A percentile compares a stretch with the other conserved stretches of the same genome.
These are phyloP conservation scores for Tachuris rubrigastra DNA, from an alignment of 2,113 vertebrate species.

Conservation along the genomic window DNA sequence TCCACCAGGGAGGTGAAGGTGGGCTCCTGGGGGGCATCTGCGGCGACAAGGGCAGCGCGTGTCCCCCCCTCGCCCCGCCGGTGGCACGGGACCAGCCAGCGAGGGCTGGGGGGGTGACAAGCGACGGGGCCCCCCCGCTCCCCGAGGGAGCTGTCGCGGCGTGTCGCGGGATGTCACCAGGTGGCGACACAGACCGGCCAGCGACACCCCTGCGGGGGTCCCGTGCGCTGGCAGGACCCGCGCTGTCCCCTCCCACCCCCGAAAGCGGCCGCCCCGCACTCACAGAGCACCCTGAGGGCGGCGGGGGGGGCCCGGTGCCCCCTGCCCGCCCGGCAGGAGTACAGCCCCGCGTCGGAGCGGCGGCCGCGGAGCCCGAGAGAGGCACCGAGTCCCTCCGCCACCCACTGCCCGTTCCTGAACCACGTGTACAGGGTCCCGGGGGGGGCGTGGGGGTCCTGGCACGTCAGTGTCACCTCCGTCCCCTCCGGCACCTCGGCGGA, in stretches of 20 bases:
- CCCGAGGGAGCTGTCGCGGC: neutral
- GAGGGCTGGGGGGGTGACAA: neutral
- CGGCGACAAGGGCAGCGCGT: neutral
- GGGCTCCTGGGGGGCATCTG: conserved; percentile 66
- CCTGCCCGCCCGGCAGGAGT: conserved; percentile 57
- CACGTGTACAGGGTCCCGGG: conserved; percentile 41
- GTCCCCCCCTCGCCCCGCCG: neutral
- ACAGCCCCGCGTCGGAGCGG: conserved; percentile 31
- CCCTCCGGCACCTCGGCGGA: conserved; percentile 57
- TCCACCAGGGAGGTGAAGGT: conserved; percentile 60
- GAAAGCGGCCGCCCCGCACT: neutral
- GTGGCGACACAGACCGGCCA: neutral
- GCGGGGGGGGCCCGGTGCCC: conserved; percentile 16
- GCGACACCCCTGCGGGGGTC: neutral
- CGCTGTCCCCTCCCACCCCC: fast-evolving
- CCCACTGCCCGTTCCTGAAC: conserved; percentile 72
- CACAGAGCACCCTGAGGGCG: conserved; percentile 63
- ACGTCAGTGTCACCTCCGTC: conserved; percentile 42
- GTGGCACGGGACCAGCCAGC: neutral
- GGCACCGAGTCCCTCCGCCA: conserved; percentile 1
- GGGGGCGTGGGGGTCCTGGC: neutral
- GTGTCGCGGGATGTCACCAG: neutral
- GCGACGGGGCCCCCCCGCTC: neutral
- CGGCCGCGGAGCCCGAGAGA: neutral
- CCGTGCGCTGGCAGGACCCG: neutral